Conservation (phyloP, 2,797 vertebrate species). For the Tarsius wallacei region DNA sequence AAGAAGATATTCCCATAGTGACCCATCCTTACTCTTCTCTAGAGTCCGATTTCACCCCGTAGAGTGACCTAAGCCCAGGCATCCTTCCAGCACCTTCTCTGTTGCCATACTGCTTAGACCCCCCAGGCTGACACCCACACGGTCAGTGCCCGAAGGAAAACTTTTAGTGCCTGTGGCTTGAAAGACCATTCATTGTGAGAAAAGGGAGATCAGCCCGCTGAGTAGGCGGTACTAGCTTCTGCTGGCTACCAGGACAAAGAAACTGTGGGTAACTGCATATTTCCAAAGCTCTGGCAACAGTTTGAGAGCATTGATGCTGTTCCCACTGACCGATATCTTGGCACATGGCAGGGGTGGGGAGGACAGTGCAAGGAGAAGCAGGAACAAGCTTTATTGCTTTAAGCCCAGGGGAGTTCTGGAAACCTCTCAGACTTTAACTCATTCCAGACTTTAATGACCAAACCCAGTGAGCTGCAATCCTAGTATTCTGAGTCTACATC, state of each 20-base stretch:
- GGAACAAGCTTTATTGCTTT: background rate
- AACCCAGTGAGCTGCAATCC: background rate
- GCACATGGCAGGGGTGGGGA: background rate
- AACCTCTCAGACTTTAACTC: slow-evolving; percentile 29
- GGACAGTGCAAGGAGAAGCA: background rate
- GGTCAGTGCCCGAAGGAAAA: background rate
- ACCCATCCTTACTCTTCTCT: background rate
- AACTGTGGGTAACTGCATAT: slow-evolving; percentile 70
- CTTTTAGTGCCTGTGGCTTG: background rate
- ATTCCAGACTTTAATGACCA: background rate
- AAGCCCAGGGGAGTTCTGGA: slow-evolving; percentile 1
- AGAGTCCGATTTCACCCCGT: background rate
- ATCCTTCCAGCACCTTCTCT: background rate
- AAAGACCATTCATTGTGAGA: slow-evolving; percentile 72
- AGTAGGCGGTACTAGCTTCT: slow-evolving; percentile 35
- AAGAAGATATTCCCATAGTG: background rate
- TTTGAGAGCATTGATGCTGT: slow-evolving; percentile 77
- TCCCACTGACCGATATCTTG: slow-evolving; percentile 69
- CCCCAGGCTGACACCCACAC: background rate
- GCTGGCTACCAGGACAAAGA: slow-evolving; percentile 72
- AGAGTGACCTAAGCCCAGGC: background rate
- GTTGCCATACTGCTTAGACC: background rate
- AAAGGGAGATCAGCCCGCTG: slow-evolving; percentile 37
- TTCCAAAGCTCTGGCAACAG: slow-evolving; percentile 77
- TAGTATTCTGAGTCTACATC: background rate